Percentiles rank a stretch among this genome's conserved stretches.
Conservation (phyloP, 1,140 invertebrate species). For the Pseudomyrmex dendroicus region DNA sequence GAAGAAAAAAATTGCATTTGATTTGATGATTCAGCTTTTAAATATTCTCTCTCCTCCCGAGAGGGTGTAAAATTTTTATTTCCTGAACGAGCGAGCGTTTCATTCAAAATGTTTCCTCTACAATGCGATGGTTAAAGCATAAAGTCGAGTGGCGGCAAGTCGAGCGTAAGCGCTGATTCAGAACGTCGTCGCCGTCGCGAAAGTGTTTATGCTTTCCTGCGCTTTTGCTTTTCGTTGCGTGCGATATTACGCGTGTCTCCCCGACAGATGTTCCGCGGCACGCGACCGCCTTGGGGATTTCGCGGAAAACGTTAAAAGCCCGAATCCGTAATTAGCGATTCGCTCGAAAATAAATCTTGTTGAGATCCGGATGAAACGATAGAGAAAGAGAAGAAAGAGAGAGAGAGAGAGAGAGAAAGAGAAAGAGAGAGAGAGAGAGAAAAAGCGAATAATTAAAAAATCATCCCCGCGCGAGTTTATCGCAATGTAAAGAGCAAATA, state of each 20-base stretch:
- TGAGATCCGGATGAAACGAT: conserved; percentile 7
- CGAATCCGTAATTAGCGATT: conserved; percentile 7
- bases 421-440: background rate
- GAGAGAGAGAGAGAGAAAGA: too few relatives aligned
- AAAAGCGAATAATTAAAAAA: background rate
- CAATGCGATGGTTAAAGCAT: background rate
- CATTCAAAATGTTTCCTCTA: background rate
- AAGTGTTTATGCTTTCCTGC: conserved; percentile 1
- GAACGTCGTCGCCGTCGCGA: background rate
- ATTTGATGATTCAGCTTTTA: background rate
- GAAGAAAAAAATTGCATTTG: background rate
- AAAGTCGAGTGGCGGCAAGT: background rate
- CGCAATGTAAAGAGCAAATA: too few relatives aligned
- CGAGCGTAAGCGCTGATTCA: background rate
- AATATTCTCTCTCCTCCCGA: background rate
- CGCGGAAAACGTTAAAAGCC: conserved; percentile 27
- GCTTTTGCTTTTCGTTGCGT: conserved; percentile 16
- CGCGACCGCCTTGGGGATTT: conserved; percentile 26
- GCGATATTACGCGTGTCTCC: conserved; percentile 15
- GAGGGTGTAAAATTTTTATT: too few relatives aligned
- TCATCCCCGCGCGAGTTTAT: too few relatives aligned
- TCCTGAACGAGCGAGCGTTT: too few relatives aligned
- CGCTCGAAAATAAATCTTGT: conserved; percentile 14
- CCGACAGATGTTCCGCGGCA: conserved; percentile 37
- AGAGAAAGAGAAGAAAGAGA: background rate